Percentiles rank a stretch among this genome's conserved stretches.
These are phyloP conservation scores for Ibycter americanus DNA, from an alignment of 2,797 vertebrate genomes.

Conservation along the genomic window DNA sequence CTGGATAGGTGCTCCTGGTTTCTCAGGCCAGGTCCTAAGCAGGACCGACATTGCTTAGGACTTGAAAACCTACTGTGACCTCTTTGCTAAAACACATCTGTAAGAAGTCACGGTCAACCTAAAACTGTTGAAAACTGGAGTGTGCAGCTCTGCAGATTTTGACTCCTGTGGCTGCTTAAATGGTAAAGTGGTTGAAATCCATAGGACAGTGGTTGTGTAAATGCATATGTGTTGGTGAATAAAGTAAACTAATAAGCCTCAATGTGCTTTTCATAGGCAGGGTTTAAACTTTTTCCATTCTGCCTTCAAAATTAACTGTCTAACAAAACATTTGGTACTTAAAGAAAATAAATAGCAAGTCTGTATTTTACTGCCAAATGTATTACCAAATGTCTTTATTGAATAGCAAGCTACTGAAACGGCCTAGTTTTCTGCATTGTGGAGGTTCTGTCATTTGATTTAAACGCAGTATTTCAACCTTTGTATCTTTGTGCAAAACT, in stretches of 20 bases:
- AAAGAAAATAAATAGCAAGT: background rate
- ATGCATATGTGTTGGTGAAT: background rate
- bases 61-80: background rate
- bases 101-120: background rate
- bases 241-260: background rate
- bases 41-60: background rate
- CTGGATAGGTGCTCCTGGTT: background rate
- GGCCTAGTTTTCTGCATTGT: background rate
- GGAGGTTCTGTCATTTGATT: background rate
- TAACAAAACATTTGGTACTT: background rate
- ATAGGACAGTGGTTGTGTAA: background rate
- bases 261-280: background rate
- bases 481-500: background rate
- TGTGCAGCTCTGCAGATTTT: background rate
- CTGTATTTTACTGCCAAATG: background rate
- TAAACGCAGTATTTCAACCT: background rate
- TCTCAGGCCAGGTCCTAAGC: background rate
- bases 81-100: background rate
- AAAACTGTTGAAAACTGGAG: background rate
- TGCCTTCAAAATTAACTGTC: background rate
- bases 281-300: background rate
- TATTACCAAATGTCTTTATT: background rate
- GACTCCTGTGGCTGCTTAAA: background rate
- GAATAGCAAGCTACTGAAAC: background rate
- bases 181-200: background rate